Base-by-base conservation (phyloP, 2,797 vertebrate species). In the Zenarchopterus dispar region DNA sequence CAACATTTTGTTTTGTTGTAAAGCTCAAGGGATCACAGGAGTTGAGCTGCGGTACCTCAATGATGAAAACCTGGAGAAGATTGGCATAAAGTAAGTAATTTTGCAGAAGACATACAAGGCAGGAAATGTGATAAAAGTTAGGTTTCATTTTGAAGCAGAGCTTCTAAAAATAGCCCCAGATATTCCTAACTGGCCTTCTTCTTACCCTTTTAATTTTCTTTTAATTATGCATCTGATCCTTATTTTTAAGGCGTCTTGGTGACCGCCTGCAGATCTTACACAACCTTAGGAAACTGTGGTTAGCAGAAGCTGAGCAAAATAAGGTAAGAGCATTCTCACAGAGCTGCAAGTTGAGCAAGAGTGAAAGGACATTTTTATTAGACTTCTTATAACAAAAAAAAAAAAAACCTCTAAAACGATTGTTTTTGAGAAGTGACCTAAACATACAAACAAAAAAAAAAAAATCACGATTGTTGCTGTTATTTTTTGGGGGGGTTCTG, bases 11-110 rank as follows among this genome's bases (percentile, higher is more conserved):
- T 4, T 78, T 0, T 67, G 33, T 56, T 52, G 3, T 24, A 26
- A 81, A 94, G 93, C 62, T 0, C 70, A 92, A 10, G 78, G 75
- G 21, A 80, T 93, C 36, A 89, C 81, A 0, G 93, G 92, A 0
- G 54, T 80, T 1, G 81, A 43, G 0, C 73, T 93, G 43, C 78
- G 59, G 3, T 77, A 75, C 21, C 77, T 93, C 2, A 68, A 26
- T 0, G 87, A 92, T 15, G 28, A 9, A 1, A 58, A 84, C 3
- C 66, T 94, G 80, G 80, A 92, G 64, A 81, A 86, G 48, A 91
- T 94, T 8, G 91, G 88, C 17, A 46, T 93, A 18, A 0, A 56
- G 93, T 94, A 65, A 93, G 90, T 86, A 4, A 15, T 1, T 0
- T 10, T 26, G 4, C 23, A 15, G 0, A 44, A 9, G 13, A 16